Conservation (phyloP, 2,797 vertebrate species). For the Balearica regulorum region DNA sequence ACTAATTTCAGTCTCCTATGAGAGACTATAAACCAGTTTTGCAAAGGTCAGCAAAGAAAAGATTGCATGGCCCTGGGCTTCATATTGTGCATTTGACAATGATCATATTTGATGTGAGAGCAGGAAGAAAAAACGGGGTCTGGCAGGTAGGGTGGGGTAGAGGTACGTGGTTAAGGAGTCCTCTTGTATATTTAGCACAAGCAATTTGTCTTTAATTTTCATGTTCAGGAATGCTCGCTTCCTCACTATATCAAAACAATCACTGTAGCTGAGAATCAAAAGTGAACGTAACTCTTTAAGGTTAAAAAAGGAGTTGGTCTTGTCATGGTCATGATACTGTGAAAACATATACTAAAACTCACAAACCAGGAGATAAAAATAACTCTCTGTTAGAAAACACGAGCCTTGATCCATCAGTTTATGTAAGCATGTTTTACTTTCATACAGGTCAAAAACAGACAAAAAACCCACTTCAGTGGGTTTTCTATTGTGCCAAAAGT, state of each 20-base stretch:
- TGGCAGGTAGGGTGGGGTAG: background rate
- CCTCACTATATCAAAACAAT: background rate
- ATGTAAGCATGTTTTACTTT: background rate
- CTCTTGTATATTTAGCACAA: background rate
- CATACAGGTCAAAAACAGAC: background rate
- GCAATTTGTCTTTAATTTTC: background rate
- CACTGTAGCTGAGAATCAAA: background rate
- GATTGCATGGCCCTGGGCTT: background rate
- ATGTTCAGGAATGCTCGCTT: background rate
- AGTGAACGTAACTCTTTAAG: background rate
- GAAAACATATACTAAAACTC: background rate
- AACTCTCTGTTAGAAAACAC: background rate
- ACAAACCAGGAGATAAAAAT: background rate
- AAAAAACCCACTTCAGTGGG: background rate
- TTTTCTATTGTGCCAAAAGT: background rate
- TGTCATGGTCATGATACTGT: background rate
- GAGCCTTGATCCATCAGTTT: background rate
- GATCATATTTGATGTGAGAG: background rate
- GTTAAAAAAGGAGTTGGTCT: background rate
- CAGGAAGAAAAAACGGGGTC: background rate
- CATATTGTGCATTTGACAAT: background rate
- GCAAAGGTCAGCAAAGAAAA: slow-evolving; percentile 8
- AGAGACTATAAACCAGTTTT: background rate
- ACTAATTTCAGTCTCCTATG: background rate
- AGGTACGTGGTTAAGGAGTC: background rate